Evolutionary conservation across 2,888 invertebrate species (phyloP).

Genomic region (Seira ritae): DNA sequence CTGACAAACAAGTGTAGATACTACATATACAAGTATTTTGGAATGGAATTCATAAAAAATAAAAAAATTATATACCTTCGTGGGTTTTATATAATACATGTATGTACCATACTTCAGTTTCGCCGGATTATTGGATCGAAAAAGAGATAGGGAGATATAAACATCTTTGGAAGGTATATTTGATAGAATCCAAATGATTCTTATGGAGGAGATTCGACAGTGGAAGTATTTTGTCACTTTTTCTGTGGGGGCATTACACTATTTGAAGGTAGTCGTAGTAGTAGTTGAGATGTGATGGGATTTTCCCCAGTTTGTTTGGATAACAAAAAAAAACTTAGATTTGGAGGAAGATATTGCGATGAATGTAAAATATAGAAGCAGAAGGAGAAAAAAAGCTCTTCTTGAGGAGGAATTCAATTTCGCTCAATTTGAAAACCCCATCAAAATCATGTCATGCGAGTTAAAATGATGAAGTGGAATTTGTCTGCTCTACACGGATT

Average conservation of each 20-base stretch:
- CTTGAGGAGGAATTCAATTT: constrained; percentile 43
- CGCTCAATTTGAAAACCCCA: constrained; percentile 51
- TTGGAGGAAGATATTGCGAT: not conserved
- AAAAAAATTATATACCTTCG: no score
- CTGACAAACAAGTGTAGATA: no score
- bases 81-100: no score
- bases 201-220: not conserved
- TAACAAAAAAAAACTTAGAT: not conserved
- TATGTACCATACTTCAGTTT: no score
- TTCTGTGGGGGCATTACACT: no score
- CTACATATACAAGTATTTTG: no score
- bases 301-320: constrained; percentile 20
- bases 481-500: not conserved
- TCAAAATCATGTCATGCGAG: constrained; percentile 53
- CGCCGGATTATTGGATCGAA: not conserved
- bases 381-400: not conserved
- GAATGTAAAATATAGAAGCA: constrained; percentile 3
- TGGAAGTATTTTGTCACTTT: not conserved
- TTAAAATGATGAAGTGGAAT: constrained; percentile 32
- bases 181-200: no score
- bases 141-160: not conserved
- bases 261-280: not conserved
- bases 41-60: no score
- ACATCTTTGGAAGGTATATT: no score
- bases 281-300: not conserved